These are phyloP conservation scores for Gryon sp. DNA, from an alignment of 1,140 invertebrate genomes.

Conservation along the genomic window DNA sequence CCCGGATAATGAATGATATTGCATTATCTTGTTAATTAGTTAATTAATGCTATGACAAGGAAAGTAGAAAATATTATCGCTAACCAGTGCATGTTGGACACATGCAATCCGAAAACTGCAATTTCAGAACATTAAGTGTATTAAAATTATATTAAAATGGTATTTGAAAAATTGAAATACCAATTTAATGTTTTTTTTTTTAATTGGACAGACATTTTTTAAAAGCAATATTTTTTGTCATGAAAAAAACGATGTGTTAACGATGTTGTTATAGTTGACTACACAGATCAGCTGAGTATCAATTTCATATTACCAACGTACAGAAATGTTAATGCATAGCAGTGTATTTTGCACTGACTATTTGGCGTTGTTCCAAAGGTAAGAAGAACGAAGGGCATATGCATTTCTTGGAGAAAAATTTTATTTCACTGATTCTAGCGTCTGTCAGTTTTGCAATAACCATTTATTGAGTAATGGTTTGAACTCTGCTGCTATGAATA, in stretches of 20 bases:
- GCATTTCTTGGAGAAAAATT: constrained; percentile 27
- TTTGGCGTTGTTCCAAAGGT: constrained; percentile 6
- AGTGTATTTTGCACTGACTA: constrained; percentile 3
- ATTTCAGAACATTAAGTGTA: neutral
- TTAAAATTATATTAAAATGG: no score
- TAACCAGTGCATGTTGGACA: no score
- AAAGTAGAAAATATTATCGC: neutral
- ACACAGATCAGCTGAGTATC: constrained; percentile 30
- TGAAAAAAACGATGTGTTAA: no score
- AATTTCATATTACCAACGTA: constrained; percentile 32
- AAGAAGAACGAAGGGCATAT: neutral
- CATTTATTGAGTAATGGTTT: constrained; percentile 19
- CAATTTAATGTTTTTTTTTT: no score
- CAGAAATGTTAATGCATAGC: constrained; percentile 32
- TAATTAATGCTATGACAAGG: neutral
- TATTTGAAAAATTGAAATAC: no score
- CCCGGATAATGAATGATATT: constrained; percentile 1
- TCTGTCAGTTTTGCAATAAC: constrained; percentile 27
- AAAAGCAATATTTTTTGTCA: no score
- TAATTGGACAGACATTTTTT: no score
- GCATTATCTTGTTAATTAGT: constrained; percentile 3
- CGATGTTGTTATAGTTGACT: constrained; percentile 26
- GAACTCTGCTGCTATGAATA: constrained; percentile 22
- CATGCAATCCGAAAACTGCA: no score
- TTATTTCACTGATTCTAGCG: constrained; percentile 3